Percentiles rank a stretch among this genome's conserved stretches.
Conservation (phyloP, 2,113 vertebrate species). For the Semnopithecus entellus region DNA sequence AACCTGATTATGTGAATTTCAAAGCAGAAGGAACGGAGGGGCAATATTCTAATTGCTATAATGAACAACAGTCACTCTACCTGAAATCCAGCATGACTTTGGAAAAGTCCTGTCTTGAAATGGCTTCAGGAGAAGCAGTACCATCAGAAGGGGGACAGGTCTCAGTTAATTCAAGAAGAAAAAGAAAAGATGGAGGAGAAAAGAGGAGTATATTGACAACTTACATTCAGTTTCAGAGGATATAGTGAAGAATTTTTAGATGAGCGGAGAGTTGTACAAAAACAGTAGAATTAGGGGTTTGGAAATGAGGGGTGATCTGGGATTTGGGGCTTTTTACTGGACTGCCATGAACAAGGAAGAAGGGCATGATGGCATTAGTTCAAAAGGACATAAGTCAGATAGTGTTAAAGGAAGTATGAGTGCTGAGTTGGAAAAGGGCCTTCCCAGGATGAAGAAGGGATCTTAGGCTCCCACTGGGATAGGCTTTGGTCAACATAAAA, state of each 20-base stretch:
- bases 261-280: accelerated
- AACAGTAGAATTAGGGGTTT: not conserved
- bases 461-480: not conserved
- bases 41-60: not conserved
- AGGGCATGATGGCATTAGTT: not conserved
- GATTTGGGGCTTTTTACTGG: not conserved
- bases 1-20: not conserved
- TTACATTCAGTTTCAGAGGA: not conserved
- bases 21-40: not conserved
- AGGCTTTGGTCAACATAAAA: not conserved
- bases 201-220: not conserved
- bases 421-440: not conserved
- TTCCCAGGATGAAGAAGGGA: not conserved
- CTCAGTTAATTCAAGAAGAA: not conserved
- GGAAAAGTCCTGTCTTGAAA: not conserved
- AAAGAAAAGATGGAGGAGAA: not conserved
- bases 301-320: not conserved
- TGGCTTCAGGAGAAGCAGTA: not conserved
- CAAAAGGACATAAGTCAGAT: not conserved
- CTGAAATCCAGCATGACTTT: not conserved
- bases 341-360: not conserved
- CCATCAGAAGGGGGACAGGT: not conserved
- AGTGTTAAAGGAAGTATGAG: not conserved
- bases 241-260: not conserved
- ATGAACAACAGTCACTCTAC: not conserved